Evolutionary conservation across 2,888 invertebrate genomes (phyloP), one percentile per base, ranked within the genome.

Genomic region (Deilephila elpenor): DNA sequence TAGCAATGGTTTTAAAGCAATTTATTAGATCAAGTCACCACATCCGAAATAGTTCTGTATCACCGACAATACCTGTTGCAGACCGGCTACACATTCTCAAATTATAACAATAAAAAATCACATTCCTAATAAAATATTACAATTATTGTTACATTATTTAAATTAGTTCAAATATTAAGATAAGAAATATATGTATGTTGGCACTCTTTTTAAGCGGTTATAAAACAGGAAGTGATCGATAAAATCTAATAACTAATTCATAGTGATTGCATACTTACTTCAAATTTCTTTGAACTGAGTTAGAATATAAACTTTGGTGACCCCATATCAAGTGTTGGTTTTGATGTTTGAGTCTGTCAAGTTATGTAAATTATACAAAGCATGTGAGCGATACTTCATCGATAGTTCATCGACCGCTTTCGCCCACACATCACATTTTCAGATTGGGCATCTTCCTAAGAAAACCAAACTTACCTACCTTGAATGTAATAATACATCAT

Each of bases 311-410:
- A 84, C 80, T 89, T 89, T 84, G 71, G 85, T 88, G 86, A 89
- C 91, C 92, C 86, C 84, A 89, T 89, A 89, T 88, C 79, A 87
- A 90, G 89, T 93, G 88, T 92, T 89, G 89, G 86, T 91, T 82
- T 91, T 89, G 82, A 86, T 84, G 87, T 87, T 91, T 88, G 87
- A 86, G 82, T 89, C 86, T 90, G 92, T 91, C 91, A 87, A 90
- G 92, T 94, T 94, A 94, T 94, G 94, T 93, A 91, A 94, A 94
- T 94, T 88, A 89, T 82, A 86, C 86, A 86, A 89, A 91, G 87
- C 88, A 85, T 80, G 82, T 87, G 89, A 90, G 91, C 87, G 84
- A 92, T 91, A 91, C 88, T 87, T 89, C 87, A 90, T 92, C 86
- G 82, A 88, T 87, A 84, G 93, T 90, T 94, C 93, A 85, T 76